A percentile compares a stretch with the other conserved stretches of the same genome.
phyloP scores from a whole-genome alignment of 1,140 invertebrate species.

The Asbolus verrucosus region DNA sequence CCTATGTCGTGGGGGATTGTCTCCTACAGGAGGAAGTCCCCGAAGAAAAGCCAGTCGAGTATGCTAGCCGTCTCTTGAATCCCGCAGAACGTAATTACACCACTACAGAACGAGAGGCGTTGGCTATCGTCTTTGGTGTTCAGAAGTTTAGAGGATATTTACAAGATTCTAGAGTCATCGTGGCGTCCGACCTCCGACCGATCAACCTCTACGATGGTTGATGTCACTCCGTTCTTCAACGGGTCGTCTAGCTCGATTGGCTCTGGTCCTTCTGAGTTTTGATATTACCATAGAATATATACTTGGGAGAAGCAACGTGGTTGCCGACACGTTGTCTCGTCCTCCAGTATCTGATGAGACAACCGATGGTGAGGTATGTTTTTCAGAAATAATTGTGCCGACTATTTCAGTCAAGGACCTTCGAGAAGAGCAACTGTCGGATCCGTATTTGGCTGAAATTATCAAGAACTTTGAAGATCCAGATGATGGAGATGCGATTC shows the following conservation, averaged over 20 bases:
- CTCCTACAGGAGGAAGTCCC: constrained; percentile 61
- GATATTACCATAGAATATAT: constrained; percentile 43
- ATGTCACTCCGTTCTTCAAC: constrained; percentile 47
- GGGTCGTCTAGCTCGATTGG: constrained; percentile 56
- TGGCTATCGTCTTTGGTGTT: constrained; percentile 64
- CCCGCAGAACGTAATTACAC: constrained; percentile 62
- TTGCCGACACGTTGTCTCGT: constrained; percentile 44
- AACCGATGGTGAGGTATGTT: too few relatives aligned
- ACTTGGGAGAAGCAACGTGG: constrained; percentile 38
- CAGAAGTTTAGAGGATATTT: constrained; percentile 57
- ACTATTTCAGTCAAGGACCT: too few relatives aligned
- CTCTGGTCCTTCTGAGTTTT: constrained; percentile 41
- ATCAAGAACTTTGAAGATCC: too few relatives aligned
- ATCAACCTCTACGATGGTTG: constrained; percentile 12
- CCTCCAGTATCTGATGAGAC: too few relatives aligned
- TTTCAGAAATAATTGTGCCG: too few relatives aligned
- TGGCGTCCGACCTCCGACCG: constrained; percentile 54
- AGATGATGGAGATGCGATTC: neutral
- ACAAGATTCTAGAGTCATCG: constrained; percentile 59
- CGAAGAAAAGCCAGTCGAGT: constrained; percentile 62
- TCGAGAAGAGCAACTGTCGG: too few relatives aligned
- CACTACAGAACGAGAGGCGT: constrained; percentile 63
- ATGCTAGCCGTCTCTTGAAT: constrained; percentile 60
- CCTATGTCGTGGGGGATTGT: constrained; percentile 61
- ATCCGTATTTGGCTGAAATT: too few relatives aligned